Evolutionary conservation across 2,113 vertebrate species (phyloP).

Genomic region (Gymnogyps californianus): DNA sequence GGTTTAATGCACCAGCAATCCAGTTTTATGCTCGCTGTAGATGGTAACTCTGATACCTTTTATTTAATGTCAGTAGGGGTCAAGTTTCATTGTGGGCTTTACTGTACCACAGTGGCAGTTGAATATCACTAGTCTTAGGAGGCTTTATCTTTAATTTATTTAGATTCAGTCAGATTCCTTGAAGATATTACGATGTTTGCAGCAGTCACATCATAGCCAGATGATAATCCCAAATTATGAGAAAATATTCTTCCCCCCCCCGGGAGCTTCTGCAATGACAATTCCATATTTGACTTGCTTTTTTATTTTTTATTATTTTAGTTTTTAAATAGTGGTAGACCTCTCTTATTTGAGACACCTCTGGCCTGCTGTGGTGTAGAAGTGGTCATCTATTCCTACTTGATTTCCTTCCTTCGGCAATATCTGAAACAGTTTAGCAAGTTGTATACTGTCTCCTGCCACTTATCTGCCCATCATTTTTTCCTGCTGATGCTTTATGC

Average conservation of each 20-base stretch:
- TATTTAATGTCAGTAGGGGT: neutral
- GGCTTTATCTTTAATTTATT: neutral
- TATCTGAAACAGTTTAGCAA: neutral
- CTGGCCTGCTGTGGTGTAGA: neutral
- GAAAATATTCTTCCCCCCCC: neutral
- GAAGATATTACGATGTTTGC: neutral
- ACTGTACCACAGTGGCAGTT: neutral
- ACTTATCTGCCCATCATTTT: neutral
- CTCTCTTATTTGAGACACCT: neutral
- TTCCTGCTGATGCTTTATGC: neutral
- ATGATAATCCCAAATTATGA: neutral
- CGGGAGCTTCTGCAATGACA: neutral
- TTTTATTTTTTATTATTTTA: neutral
- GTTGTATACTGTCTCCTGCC: neutral
- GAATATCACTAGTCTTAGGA: neutral
- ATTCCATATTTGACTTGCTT: neutral
- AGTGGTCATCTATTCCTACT: neutral
- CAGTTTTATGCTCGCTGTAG: neutral
- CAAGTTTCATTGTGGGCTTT: neutral
- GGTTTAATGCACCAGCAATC: neutral
- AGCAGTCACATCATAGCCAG: neutral
- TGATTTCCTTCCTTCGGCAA: neutral
- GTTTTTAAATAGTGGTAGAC: neutral
- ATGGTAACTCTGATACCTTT: neutral
- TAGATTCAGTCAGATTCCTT: neutral